Evolutionary conservation across 2,113 vertebrate species (phyloP).

Genomic region (Brachirus orientalis): DNA sequence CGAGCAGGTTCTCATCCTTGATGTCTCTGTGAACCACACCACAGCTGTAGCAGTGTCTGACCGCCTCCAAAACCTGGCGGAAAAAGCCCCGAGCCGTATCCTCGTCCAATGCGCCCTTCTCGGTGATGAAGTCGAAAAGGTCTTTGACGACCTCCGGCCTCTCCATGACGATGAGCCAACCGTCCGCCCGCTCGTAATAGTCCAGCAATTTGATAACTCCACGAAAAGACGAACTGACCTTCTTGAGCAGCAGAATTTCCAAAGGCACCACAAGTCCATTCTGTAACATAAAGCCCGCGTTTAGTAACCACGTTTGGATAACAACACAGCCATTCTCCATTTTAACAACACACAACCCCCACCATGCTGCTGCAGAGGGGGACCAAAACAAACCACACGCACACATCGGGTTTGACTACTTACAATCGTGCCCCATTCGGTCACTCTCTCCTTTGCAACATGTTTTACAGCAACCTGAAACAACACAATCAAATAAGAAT

Average conservation of each 20-base stretch:
- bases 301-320: no score
- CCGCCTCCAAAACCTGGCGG: slow-evolving; percentile 94
- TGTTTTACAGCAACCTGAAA: slow-evolving; percentile 93
- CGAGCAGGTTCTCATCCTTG: slow-evolving; percentile 97
- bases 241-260: slow-evolving; percentile 94
- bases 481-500: neutral
- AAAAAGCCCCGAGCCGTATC: slow-evolving; percentile 92
- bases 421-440: slow-evolving; percentile 93
- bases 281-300: slow-evolving; percentile 58
- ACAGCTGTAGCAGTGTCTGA: slow-evolving; percentile 95
- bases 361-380: slow-evolving; percentile 17
- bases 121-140: slow-evolving; percentile 97
- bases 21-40: slow-evolving; percentile 96
- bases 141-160: slow-evolving; percentile 94
- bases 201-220: slow-evolving; percentile 95
- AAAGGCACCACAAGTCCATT: slow-evolving; percentile 90
- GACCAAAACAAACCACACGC: slow-evolving; percentile 69
- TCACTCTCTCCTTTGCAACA: slow-evolving; percentile 93
- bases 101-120: slow-evolving; percentile 95
- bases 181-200: slow-evolving; percentile 96
- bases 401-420: slow-evolving; percentile 72
- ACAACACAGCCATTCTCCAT: neutral
- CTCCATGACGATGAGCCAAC: slow-evolving; percentile 95
- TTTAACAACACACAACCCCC: slow-evolving; percentile 16
- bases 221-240: slow-evolving; percentile 92